These are phyloP conservation scores for Trididemnum nubilum DNA, from an alignment of 23 tunicate species.

Conservation along the genomic window DNA sequence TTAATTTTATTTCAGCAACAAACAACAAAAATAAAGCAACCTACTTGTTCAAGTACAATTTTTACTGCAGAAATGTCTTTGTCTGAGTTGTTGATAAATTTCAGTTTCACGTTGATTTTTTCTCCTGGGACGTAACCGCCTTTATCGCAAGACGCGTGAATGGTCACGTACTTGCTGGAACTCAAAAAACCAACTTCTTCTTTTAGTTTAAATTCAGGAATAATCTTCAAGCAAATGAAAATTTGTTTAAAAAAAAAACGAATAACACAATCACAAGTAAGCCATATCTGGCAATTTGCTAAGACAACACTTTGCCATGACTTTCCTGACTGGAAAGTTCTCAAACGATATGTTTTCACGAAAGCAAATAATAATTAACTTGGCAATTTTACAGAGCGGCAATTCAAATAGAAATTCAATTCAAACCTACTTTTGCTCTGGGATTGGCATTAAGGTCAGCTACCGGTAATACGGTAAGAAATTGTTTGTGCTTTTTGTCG, in stretches of 20 bases:
- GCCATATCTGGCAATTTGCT: too few species aligned
- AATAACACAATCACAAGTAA: too few species aligned
- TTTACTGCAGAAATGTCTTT: constrained; percentile 13
- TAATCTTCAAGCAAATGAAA: too few species aligned
- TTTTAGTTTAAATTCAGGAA: neutral
- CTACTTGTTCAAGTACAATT: constrained; percentile 14
- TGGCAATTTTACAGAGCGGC: too few species aligned
- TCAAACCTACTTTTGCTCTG: constrained; percentile 32
- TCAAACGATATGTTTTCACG: too few species aligned
- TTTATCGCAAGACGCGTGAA: constrained; percentile 28
- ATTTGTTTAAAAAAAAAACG: too few species aligned
- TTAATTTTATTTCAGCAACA: too few species aligned
- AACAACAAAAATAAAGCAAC: neutral
- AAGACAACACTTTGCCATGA: too few species aligned
- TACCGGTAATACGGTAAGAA: constrained; percentile 6
- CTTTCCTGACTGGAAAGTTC: too few species aligned
- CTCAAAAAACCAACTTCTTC: constrained; percentile 11
- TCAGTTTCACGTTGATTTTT: neutral
- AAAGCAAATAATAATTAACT: too few species aligned
- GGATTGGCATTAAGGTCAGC: constrained; percentile 3
- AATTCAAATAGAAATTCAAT: too few species aligned
- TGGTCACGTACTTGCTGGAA: neutral
- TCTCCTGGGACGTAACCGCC: constrained; percentile 41
- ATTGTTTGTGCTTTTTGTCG: neutral
- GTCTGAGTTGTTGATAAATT: constrained; percentile 10